Base-by-base conservation (phyloP, 35 echinoderm and acorn worm species). In the Eucidaris tribuloides region DNA sequence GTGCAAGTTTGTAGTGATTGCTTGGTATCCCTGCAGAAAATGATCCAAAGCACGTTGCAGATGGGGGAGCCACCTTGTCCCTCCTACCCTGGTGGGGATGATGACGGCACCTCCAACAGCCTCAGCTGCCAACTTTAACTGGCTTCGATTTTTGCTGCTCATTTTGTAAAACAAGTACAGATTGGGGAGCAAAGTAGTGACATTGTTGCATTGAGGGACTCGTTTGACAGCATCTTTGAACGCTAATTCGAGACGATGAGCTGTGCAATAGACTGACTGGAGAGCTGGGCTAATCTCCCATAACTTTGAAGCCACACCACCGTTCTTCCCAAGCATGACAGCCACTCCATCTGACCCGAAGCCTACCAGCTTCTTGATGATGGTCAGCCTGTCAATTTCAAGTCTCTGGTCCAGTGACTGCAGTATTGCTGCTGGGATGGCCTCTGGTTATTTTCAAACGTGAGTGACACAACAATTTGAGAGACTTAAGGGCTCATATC, bases 151-250 rank as follows among this genome's bases (percentile, higher is more conserved):
- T 42, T 81, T 80, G 0, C 56, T 60, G 44, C 90, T 92, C 43
- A 82, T 82, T 32, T 58, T 39, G 83, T 87, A 92, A 28, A 76
- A 92, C 2, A 55, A 35, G 39, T 92, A 87, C 83, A 92, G 33
- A 42, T 82, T 82, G 2, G 57, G 44, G 20, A 92, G 61, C 0
- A 86, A 46, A 25, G 25, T 58, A 23, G 41, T 70, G 15, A 92
- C 25, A 57, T 57, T 82, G 5, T 14, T 71, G 20, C 50, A 82
- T 14, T 82, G 60, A 7, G 58, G 17, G 6, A 72, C 79, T 1
- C 46, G n/a, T 79, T 85, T 91, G 14, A 84, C n/a, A 1, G 82
- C 89, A 85, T 91, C 81, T 80, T 91, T 91, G 41, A 78, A 85
- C 0, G 71, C 49, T 20, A 91, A 60, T 40, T 84, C 81, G 4